Evolutionary conservation across 1,140 invertebrate species (phyloP), one percentile per base, ranked within the genome.

Genomic region (Camponotus pennsylvanicus): DNA sequence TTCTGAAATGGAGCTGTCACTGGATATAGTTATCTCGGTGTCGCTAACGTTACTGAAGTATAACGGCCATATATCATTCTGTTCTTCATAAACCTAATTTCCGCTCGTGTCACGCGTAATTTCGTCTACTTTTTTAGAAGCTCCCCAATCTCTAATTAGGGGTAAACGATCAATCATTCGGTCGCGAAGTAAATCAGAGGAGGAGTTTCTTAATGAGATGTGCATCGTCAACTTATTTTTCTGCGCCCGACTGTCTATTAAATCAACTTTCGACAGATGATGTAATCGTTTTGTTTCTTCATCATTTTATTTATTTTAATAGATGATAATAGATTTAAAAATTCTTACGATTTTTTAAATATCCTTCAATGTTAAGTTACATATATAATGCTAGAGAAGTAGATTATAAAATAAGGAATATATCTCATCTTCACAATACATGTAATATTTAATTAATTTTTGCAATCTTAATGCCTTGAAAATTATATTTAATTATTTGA

Each of bases 61-160:
- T 90, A 90, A 90, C 88, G 85, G 63, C 70, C 88, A 86, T 90
- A 90, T 86, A 90, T 90, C 89, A 90, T 90, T 79, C 89, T 85
- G 78, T 66, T 79, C 89, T 78, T 69, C 71, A 57, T 73, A 75
- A 79, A 90, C 85, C 88, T 91, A 91, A 92, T 92, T 92, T 92
- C 91, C 91, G 84, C 90, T 89, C 86, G 78, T 89, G 91, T 92
- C 91, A 92, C 89, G 87, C 89, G 76, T 92, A 90, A 91, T 92
- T 92, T 92, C 90, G 86, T 89, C 77, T 70, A 86, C 84, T 92
- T 92, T 91, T 92, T 92, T 79, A 73, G 67, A 75, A 79, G 64
- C 83, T 69, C 21, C 70, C 86, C 78, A 83, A 90, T 86, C 75
- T 88, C 84, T 91, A 90, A 91, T 91, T 91, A 91, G 86, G 86